Conservation (phyloP, 2,797 vertebrate genomes). For the Eremophila alpestris region DNA sequence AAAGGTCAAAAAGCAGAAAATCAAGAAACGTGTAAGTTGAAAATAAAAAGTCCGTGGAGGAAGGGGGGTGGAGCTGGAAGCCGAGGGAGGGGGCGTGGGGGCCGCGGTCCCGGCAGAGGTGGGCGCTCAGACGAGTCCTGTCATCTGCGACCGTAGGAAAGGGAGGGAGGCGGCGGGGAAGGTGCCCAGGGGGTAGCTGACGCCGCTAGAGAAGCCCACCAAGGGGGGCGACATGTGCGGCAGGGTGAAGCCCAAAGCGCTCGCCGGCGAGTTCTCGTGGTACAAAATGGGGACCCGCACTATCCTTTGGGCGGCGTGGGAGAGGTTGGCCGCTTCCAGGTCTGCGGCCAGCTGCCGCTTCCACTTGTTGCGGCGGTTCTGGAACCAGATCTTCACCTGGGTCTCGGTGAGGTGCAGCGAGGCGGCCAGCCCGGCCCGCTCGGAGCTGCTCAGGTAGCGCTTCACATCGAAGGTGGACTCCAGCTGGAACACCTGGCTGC, state of each 20-base stretch:
- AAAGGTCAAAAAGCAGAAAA: constrained; percentile 13
- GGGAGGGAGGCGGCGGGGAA: constrained; percentile 85
- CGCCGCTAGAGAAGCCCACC: constrained; percentile 79
- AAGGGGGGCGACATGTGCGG: constrained; percentile 78
- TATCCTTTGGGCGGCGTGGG: constrained; percentile 84
- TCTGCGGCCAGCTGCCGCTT: constrained; percentile 94
- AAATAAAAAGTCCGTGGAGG: neutral
- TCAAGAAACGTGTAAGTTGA: neutral
- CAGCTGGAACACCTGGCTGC: constrained; percentile 90
- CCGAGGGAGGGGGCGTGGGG: neutral
- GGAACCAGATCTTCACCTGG: constrained; percentile 89
- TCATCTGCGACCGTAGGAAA: constrained; percentile 89
- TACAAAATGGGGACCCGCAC: constrained; percentile 92
- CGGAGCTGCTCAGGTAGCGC: constrained; percentile 97
- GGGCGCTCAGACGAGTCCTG: constrained; percentile 84
- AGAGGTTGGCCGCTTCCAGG: constrained; percentile 85
- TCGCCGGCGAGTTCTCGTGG: constrained; percentile 82
- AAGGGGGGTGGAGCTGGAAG: neutral
- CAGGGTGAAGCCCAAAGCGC: constrained; percentile 81
- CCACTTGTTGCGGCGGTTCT: constrained; percentile 97
- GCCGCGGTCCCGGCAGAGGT: neutral
- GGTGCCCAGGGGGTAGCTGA: constrained; percentile 84
- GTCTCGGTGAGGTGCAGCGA: constrained; percentile 60
- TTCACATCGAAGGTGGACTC: constrained; percentile 98
- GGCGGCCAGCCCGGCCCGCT: constrained; percentile 91